Evolutionary conservation across 2,113 vertebrate species (phyloP).

Genomic region (Aptenodytes patagonicus): DNA sequence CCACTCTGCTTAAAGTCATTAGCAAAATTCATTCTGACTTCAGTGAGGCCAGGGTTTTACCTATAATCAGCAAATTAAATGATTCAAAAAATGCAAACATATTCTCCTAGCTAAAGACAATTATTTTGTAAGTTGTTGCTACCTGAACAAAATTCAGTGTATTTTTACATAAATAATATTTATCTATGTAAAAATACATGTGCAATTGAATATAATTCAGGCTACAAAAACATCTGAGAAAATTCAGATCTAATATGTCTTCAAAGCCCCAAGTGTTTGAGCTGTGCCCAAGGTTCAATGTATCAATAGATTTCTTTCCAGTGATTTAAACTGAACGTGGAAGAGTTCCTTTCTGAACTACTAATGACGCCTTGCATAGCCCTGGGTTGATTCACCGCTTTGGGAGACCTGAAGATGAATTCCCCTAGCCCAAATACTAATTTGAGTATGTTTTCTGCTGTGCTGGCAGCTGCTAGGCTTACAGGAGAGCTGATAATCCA

Average conservation of each 20-base stretch:
- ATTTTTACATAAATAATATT: too few relatives aligned
- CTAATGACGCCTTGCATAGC: background rate
- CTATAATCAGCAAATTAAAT: background rate
- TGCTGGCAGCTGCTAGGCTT: background rate
- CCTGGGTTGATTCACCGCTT: background rate
- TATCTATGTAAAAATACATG: background rate
- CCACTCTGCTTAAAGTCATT: background rate
- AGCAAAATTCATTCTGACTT: background rate
- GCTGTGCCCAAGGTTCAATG: background rate
- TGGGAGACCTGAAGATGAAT: background rate
- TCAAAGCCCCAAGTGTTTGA: background rate
- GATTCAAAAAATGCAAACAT: background rate
- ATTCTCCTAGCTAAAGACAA: background rate
- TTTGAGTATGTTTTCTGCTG: background rate
- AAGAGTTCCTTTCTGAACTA: background rate
- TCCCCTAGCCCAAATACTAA: background rate
- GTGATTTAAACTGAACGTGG: background rate
- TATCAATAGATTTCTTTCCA: background rate
- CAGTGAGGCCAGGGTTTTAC: background rate
- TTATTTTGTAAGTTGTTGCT: background rate
- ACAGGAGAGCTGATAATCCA: background rate
- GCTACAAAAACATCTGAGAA: background rate
- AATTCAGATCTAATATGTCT: background rate
- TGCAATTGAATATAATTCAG: background rate
- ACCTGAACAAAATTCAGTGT: background rate